Percentiles rank a stretch among this genome's conserved stretches.
Evolutionary conservation across 30 jellyfish, hydroid and myxozoan species (phyloP).

Genomic region (Aurelia sp.): DNA sequence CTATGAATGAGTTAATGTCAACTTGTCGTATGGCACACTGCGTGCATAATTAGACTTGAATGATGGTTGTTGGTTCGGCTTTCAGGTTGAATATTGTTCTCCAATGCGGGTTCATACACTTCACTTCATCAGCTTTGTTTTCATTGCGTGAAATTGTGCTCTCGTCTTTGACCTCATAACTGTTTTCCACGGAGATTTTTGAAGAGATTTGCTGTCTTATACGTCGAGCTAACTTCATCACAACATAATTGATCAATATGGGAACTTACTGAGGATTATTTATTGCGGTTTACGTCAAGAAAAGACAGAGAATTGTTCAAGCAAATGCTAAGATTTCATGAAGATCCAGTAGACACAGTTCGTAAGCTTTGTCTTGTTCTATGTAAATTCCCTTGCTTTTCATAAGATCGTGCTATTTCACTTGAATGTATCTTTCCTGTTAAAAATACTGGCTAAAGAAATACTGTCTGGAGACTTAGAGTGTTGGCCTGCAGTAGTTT

Average conservation of each 20-base stretch:
- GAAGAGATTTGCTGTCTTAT: background rate
- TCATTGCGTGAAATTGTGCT: slow-evolving; percentile 69
- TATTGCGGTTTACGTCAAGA: no score
- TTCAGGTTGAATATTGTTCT: slow-evolving; percentile 73
- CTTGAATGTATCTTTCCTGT: no score
- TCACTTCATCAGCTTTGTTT: slow-evolving; percentile 56
- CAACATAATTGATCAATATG: background rate
- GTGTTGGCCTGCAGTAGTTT: no score
- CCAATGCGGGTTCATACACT: slow-evolving; percentile 47
- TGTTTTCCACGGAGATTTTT: background rate
- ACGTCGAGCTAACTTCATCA: background rate
- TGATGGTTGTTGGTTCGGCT: slow-evolving; percentile 40
- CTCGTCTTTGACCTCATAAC: slow-evolving; percentile 58
- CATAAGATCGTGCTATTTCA: no score
- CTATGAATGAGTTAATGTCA: slow-evolving; percentile 35
- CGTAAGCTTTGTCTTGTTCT: no score
- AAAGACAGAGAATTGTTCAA: no score
- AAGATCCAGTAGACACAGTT: no score
- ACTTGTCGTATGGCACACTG: slow-evolving; percentile 60
- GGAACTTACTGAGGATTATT: no score
- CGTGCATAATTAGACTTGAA: slow-evolving; percentile 44
- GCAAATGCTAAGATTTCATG: no score
- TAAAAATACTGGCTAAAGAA: no score
- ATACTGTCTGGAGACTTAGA: no score
- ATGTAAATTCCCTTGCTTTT: no score